Conservation (phyloP, 1,140 invertebrate genomes). For the Arctopsyche grandis region DNA sequence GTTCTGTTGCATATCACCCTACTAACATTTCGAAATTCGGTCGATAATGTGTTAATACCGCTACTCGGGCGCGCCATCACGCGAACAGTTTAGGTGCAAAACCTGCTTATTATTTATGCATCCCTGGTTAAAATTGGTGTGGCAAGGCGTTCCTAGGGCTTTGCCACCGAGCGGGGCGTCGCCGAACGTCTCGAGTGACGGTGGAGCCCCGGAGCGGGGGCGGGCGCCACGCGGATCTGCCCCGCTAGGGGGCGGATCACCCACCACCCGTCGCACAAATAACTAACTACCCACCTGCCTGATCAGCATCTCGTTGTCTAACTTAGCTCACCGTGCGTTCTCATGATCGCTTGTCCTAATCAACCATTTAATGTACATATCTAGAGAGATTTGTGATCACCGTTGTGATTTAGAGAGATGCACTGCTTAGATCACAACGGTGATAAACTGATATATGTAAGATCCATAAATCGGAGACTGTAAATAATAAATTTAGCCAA, state of each 20-base stretch:
- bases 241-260: conserved; percentile 2
- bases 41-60: neutral
- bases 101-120: neutral
- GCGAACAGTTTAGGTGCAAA: neutral
- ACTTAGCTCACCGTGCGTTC: too few species aligned
- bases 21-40: neutral
- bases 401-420: too few species aligned
- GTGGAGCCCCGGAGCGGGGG: conserved; percentile 31
- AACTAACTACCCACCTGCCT: too few species aligned
- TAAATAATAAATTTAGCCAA: too few species aligned
- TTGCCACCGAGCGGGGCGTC: conserved; percentile 47
- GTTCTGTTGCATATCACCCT: too few species aligned
- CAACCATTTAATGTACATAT: too few species aligned
- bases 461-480: too few species aligned
- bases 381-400: too few species aligned
- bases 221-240: conserved; percentile 1
- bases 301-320: too few species aligned
- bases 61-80: neutral
- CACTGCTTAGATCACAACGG: too few species aligned
- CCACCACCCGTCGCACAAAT: neutral
- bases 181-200: conserved; percentile 30
- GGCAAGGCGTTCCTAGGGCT: conserved; percentile 55
- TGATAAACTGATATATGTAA: too few species aligned
- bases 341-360: too few species aligned
- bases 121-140: conserved; percentile 44